Percentiles rank a stretch among this genome's conserved stretches.
These are phyloP conservation scores for Polyodon spathula DNA, from an alignment of 2,113 vertebrate genomes.

Conservation along the genomic window DNA sequence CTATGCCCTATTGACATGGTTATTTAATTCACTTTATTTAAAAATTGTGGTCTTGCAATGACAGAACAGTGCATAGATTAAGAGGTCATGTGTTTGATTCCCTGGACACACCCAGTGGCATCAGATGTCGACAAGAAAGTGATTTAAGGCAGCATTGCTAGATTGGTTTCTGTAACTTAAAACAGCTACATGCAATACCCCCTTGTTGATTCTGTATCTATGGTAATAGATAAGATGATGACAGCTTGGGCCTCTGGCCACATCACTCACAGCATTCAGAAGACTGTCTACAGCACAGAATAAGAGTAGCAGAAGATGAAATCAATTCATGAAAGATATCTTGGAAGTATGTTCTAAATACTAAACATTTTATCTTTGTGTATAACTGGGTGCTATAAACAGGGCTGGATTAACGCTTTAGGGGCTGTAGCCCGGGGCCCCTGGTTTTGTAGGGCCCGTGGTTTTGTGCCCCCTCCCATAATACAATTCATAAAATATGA, in stretches of 20 bases:
- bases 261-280: constrained; percentile 36
- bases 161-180: background rate
- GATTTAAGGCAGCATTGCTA: constrained; percentile 27
- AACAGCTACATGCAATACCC: background rate
- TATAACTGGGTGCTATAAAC: too few species aligned
- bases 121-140: constrained; percentile 38
- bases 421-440: too few species aligned
- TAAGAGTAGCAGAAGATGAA: constrained; percentile 26
- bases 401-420: too few species aligned
- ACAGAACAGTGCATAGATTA: background rate
- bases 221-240: constrained; percentile 26
- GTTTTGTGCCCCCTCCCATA: too few species aligned
- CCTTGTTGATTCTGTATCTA: background rate
- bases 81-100: background rate
- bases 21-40: too few species aligned
- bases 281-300: constrained; percentile 29
- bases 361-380: too few species aligned
- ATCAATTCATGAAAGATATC: too few species aligned
- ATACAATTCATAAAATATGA: too few species aligned
- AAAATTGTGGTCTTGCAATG: background rate
- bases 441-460: too few species aligned
- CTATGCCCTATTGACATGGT: too few species aligned
- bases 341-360: too few species aligned
- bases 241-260: constrained; percentile 38
- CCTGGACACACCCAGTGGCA: constrained; percentile 33